Percentiles rank a stretch among this genome's conserved stretches.
Conservation (phyloP, 2,888 invertebrate genomes). For the Andrena hattorfiana region DNA sequence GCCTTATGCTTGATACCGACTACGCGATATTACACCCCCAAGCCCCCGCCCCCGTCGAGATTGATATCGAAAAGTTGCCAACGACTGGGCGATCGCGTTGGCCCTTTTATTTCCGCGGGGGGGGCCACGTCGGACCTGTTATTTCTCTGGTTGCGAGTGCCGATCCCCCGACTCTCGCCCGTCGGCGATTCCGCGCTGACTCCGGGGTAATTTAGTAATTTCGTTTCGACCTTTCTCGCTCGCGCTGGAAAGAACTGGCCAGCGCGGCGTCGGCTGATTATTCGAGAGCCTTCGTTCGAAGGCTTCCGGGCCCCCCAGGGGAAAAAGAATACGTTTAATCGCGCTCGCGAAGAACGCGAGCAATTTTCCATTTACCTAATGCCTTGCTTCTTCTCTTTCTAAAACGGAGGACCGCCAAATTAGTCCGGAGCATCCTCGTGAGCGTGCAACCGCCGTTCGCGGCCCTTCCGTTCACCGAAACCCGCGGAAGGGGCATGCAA, state of each 20-base stretch:
- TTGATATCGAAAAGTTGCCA: slow-evolving; percentile 51
- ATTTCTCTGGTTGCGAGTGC: slow-evolving; percentile 39
- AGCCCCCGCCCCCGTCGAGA: slow-evolving; percentile 17
- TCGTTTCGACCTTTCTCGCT: slow-evolving; percentile 26
- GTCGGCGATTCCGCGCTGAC: slow-evolving; percentile 33
- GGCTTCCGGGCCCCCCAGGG: background rate
- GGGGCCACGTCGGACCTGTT: slow-evolving; percentile 30
- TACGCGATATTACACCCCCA: slow-evolving; percentile 19
- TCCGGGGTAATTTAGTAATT: slow-evolving; percentile 46
- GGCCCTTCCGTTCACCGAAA: slow-evolving; percentile 10
- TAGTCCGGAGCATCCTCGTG: background rate
- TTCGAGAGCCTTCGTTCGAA: slow-evolving; percentile 32
- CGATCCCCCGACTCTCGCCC: slow-evolving; percentile 16
- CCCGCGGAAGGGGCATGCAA: background rate
- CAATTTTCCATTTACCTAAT: slow-evolving; percentile 45
- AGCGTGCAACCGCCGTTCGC: background rate
- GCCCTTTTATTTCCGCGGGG: slow-evolving; percentile 44
- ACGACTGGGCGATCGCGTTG: slow-evolving; percentile 16
- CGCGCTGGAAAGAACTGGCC: slow-evolving; percentile 16
- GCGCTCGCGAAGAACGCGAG: slow-evolving; percentile 17
- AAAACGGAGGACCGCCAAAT: slow-evolving; percentile 27
- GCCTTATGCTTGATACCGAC: slow-evolving; percentile 24
- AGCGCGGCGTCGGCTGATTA: slow-evolving; percentile 14
- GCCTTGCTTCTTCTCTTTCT: background rate
- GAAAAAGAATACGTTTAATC: slow-evolving; percentile 21